Conservation (phyloP, 2,888 invertebrate genomes). For the Dromius quadrimaculatus region DNA sequence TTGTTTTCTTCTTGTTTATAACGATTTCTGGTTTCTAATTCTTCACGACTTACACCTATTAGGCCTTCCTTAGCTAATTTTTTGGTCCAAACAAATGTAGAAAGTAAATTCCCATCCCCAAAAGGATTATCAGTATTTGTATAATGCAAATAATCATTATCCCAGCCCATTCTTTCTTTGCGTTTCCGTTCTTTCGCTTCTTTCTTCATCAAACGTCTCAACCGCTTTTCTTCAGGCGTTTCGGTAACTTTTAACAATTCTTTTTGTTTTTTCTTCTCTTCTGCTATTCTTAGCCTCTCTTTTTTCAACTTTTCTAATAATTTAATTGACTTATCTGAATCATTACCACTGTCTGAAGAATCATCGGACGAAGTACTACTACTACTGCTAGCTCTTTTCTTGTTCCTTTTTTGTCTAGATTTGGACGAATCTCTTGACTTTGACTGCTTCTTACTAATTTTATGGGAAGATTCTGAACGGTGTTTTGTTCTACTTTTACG, state of each 20-base stretch:
- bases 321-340: constrained; percentile 72
- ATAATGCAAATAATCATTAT: constrained; percentile 95
- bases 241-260: constrained; percentile 88
- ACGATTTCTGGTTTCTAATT: constrained; percentile 84
- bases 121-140: constrained; percentile 99
- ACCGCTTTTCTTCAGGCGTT: constrained; percentile 93
- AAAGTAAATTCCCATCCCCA: constrained; percentile 94
- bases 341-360: constrained; percentile 58
- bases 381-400: constrained; percentile 20
- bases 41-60: constrained; percentile 79
- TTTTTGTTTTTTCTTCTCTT: constrained; percentile 77
- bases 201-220: constrained; percentile 88
- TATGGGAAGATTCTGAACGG: not conserved
- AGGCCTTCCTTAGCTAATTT: constrained; percentile 95
- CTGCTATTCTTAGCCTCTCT: constrained; percentile 74
- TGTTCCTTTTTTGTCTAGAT: constrained; percentile 54
- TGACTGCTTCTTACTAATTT: constrained; percentile 51
- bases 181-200: constrained; percentile 89
- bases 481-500: constrained; percentile 9
- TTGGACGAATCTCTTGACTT: constrained; percentile 53
- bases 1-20: constrained; percentile 93
- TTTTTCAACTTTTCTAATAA: constrained; percentile 80
- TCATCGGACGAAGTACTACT: constrained; percentile 56
- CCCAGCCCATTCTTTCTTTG: constrained; percentile 97
- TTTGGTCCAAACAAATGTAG: constrained; percentile 97